These are phyloP conservation scores for Pegea sp. DNA, from an alignment of 23 tunicate species.

Conservation along the genomic window DNA sequence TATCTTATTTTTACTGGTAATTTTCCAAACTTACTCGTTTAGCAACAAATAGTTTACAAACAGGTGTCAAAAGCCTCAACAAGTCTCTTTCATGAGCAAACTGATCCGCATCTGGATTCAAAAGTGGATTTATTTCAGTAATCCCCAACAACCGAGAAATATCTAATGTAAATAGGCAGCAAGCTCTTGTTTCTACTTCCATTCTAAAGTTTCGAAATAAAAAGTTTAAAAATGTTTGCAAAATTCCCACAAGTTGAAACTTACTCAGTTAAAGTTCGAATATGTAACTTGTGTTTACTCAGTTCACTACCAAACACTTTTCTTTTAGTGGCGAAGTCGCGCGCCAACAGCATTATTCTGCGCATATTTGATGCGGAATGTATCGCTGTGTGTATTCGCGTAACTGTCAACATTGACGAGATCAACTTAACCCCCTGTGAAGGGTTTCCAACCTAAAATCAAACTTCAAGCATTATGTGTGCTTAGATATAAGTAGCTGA, in stretches of 20 bases:
- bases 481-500: too few species aligned
- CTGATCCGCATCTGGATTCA: slow-evolving; percentile 13
- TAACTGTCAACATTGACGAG: slow-evolving; percentile 63
- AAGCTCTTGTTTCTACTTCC: slow-evolving; percentile 72
- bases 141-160: slow-evolving; percentile 44
- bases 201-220: too few species aligned
- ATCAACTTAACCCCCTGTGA: slow-evolving; percentile 39
- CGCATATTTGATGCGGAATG: slow-evolving; percentile 28
- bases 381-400: slow-evolving; percentile 60
- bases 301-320: slow-evolving; percentile 42
- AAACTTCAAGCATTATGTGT: neutral
- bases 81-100: slow-evolving; percentile 15
- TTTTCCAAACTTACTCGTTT: slow-evolving; percentile 24
- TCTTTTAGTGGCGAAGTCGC: slow-evolving; percentile 51
- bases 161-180: slow-evolving; percentile 42
- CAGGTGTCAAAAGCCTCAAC: slow-evolving; percentile 44
- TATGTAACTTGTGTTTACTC: slow-evolving; percentile 31
- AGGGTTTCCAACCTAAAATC: slow-evolving; percentile 42
- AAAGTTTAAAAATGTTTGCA: too few species aligned
- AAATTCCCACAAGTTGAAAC: too few species aligned
- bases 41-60: slow-evolving; percentile 72
- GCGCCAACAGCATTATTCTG: slow-evolving; percentile 35
- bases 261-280: slow-evolving; percentile 77
- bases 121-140: slow-evolving; percentile 12
- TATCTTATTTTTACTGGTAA: neutral